Percentiles rank a stretch among this genome's conserved stretches.
These are phyloP conservation scores for Chiridota heheva DNA, from an alignment of 35 echinoderm and acorn worm species.

Conservation along the genomic window DNA sequence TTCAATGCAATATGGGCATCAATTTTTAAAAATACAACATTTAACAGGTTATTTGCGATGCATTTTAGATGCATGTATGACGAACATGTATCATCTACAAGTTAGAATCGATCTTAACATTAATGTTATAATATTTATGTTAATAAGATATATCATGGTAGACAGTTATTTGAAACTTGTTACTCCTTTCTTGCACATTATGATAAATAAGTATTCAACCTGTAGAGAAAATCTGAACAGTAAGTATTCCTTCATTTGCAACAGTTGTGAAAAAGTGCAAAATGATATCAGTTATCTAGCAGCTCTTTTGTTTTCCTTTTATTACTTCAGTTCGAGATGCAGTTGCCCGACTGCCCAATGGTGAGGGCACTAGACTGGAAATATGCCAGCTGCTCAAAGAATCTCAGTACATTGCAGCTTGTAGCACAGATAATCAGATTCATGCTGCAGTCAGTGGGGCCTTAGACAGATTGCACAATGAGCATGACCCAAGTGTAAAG, in stretches of 20 bases:
- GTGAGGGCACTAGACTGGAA: slow-evolving; percentile 80
- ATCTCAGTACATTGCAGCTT: slow-evolving; percentile 72
- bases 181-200: no score
- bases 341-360: slow-evolving; percentile 82
- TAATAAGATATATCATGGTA: no score
- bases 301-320: neutral
- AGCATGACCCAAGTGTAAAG: slow-evolving; percentile 95
- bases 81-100: no score
- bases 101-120: no score
- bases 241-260: neutral
- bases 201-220: no score
- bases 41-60: no score
- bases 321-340: slow-evolving; percentile 79
- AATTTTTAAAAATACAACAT: no score
- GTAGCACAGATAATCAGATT: slow-evolving; percentile 65
- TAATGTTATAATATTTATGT: no score
- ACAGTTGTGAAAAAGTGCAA: neutral
- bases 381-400: slow-evolving; percentile 92
- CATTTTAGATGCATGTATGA: no score
- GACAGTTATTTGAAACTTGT: no score
- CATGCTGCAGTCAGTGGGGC: slow-evolving; percentile 92
- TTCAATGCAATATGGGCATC: no score
- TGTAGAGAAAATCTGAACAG: no score
- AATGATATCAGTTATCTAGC: neutral
- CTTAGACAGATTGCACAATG: slow-evolving; percentile 90